Conservation (phyloP, 2,888 invertebrate species). For the Pocota personata region DNA sequence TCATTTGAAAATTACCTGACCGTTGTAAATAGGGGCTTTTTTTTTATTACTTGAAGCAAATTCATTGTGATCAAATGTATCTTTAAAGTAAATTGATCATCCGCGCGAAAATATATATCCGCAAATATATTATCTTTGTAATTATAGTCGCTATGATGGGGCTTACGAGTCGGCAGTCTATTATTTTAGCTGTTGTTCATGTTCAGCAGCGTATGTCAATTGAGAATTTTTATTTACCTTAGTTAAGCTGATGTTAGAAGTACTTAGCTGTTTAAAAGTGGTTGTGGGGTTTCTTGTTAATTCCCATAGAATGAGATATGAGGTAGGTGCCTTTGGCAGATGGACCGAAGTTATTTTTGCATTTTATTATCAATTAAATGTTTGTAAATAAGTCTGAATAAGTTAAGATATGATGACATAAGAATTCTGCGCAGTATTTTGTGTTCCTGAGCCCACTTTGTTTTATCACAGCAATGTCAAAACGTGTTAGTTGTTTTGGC, state of each 20-base stretch:
- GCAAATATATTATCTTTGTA: constrained; percentile 30
- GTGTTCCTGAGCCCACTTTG: too few relatives aligned
- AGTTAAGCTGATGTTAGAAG: not conserved
- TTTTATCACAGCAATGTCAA: too few relatives aligned
- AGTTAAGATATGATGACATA: not conserved
- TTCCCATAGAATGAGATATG: not conserved
- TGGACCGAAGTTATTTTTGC: not conserved
- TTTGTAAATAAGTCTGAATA: not conserved
- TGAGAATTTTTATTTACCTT: constrained; percentile 11
- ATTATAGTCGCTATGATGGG: constrained; percentile 4
- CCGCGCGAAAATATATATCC: constrained; percentile 36
- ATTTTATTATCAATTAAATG: not conserved
- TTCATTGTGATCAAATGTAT: constrained; percentile 2
- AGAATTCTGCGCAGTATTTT: not conserved
- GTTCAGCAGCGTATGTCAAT: not conserved
- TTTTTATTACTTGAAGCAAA: not conserved
- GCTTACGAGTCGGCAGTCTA: not conserved
- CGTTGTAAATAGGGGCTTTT: not conserved
- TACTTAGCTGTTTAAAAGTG: not conserved
- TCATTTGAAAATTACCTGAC: constrained; percentile 3
- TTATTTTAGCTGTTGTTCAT: constrained; percentile 14
- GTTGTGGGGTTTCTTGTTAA: not conserved
- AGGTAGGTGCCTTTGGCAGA: not conserved
- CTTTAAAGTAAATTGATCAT: constrained; percentile 9
- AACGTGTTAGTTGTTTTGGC: too few relatives aligned